Percentiles rank a stretch among this genome's conserved stretches.
phyloP scores from a whole-genome alignment of 53 echinoderm and acorn worm genomes.

The Patiria pectinifera region DNA sequence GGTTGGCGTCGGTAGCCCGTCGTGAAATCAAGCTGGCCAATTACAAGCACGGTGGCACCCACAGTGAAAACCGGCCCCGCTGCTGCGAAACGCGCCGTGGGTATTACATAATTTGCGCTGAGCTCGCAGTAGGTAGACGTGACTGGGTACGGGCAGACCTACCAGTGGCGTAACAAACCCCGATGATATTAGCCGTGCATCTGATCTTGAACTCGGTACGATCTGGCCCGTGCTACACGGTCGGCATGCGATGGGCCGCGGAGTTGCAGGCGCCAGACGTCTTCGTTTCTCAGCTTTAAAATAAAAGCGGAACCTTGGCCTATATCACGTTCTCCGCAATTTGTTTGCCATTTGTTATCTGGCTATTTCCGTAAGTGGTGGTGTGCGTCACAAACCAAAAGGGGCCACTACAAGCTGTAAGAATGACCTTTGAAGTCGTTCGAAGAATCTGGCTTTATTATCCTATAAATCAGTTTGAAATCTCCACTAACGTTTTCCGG shows the following conservation, averaged over 20 bases:
- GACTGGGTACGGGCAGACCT: neutral
- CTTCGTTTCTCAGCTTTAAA: constrained; percentile 8
- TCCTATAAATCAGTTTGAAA: no score
- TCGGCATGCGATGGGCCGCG: constrained; percentile 47
- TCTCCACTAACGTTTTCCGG: no score
- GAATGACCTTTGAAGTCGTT: neutral
- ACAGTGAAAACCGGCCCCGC: constrained; percentile 40
- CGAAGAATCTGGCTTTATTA: no score
- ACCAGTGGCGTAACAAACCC: neutral
- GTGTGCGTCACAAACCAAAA: constrained; percentile 2
- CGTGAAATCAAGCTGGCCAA: constrained; percentile 57
- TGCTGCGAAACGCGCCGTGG: constrained; percentile 52
- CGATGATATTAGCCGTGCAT: neutral
- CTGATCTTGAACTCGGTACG: constrained; percentile 27
- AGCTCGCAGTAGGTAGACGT: constrained; percentile 23
- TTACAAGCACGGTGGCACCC: constrained; percentile 49
- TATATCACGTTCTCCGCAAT: constrained; percentile 30
- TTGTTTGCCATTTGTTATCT: constrained; percentile 14
- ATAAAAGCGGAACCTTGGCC: constrained; percentile 35
- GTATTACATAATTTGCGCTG: constrained; percentile 58
- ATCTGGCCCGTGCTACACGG: constrained; percentile 5
- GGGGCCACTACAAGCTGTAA: neutral
- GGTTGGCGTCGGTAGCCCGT: constrained; percentile 56
- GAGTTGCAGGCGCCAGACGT: constrained; percentile 57
- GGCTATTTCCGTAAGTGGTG: neutral